Base-by-base conservation (phyloP, 2,888 invertebrate species). In the Iphiclides podalirius region DNA sequence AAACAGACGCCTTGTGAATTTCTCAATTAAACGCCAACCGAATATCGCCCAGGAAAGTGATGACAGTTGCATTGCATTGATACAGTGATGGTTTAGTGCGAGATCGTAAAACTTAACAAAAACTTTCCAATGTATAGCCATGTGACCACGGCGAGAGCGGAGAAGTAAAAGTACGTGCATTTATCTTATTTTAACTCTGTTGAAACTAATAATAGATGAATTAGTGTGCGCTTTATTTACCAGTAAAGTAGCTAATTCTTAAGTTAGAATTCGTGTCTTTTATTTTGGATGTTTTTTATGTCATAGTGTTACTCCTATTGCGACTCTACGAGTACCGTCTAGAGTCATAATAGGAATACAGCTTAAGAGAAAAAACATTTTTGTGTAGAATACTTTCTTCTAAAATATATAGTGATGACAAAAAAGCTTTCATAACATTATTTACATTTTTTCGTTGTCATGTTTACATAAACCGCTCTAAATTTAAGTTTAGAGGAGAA, bases 111-210 rank as follows among this genome's bases (percentile, higher is more conserved):
- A 72, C 69, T 75, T 67, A 66, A 48, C 75, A 67, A 70, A 76
- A 73, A 79, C 79, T 81, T 79, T 80, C 72, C 70, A 75, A 70
- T 67, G 74, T 72, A 72, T 66, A 80, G 80, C 84, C 85, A 87
- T 87, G 87, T 87, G 86, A 87, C 75, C 77, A 64, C 67, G 58
- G 53, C 57, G 70, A 70, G 72, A 70, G 68, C 68, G 63, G 62
- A 63, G 63, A 67, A 77, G 68, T 75, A 79, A 78, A 75, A 66
- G 85, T 86, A 82, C 66, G 85, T 83, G 65, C 59, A 69, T 72
- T 72, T 60, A 59, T 72, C 66, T 78, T 71, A 72, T 70, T 77
- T 77, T 49, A 66, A 71, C 67, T 72, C 72, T 72, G 73, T 75
- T 72, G 66, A 73, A 70, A 67, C 68, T 72, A 74, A 66, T 68